Percentiles rank a stretch among this genome's conserved stretches.
Evolutionary conservation across 1,140 invertebrate species (phyloP).

Genomic region (Drosophila ogumai): DNA sequence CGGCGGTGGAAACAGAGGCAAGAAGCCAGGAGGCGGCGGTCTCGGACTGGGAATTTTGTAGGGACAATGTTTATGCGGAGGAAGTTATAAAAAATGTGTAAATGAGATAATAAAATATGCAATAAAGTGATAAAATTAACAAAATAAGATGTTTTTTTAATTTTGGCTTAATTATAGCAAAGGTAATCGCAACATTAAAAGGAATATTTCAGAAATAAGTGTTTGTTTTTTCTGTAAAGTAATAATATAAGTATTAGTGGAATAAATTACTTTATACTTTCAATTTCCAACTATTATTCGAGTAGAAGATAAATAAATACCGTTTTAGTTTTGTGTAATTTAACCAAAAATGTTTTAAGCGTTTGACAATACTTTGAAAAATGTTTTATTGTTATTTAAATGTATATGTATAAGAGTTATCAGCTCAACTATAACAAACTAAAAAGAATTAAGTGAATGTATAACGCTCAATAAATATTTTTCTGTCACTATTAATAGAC

Average conservation of each 20-base stretch:
- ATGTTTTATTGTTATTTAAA: background rate
- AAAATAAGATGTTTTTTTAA: background rate
- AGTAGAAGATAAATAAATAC: background rate
- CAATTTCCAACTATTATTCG: no score
- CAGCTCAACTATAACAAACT: background rate
- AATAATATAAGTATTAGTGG: background rate
- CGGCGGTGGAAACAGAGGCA: constrained; percentile 7
- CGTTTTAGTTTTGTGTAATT: background rate
- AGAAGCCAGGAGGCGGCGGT: constrained; percentile 29
- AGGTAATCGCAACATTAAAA: background rate
- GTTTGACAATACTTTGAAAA: background rate
- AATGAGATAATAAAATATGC: background rate
- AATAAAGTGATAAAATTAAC: background rate
- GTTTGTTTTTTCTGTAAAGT: background rate
- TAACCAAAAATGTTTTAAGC: background rate
- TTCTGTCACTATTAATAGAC: background rate
- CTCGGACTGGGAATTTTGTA: constrained; percentile 61
- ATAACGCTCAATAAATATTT: background rate
- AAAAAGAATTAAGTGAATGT: background rate
- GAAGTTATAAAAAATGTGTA: background rate
- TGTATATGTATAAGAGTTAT: background rate
- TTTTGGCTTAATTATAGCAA: background rate
- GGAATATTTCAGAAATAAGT: background rate
- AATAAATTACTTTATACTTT: no score
- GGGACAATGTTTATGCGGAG: background rate